Percentiles rank a stretch among this genome's conserved stretches.
Conservation (phyloP, 2,888 invertebrate species). For the Aspidiotus rigidus region DNA sequence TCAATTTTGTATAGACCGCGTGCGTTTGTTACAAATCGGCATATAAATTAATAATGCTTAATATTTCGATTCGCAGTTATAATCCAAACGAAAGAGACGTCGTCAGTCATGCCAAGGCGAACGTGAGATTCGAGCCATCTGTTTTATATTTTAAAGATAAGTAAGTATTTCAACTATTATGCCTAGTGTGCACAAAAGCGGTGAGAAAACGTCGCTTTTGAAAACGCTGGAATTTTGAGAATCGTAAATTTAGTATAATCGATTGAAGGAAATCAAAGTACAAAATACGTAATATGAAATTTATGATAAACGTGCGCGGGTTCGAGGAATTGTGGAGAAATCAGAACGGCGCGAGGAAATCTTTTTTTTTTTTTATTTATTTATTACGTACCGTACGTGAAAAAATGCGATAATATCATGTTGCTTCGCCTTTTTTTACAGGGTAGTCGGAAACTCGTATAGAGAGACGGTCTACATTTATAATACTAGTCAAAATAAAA, state of each 20-base stretch:
- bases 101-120: constrained; percentile 17
- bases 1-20: constrained; percentile 3
- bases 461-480: constrained; percentile 24
- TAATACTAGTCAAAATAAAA: constrained; percentile 31
- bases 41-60: no score
- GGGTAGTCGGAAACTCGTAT: constrained; percentile 29
- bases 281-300: no score
- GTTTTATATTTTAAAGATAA: constrained; percentile 34
- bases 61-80: constrained; percentile 9
- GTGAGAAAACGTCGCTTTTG: no score
- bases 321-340: neutral
- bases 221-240: no score
- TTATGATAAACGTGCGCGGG: no score
- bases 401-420: no score
- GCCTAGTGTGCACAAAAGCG: no score
- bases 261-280: no score
- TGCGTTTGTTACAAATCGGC: no score
- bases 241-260: no score
- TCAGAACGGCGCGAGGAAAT: neutral
- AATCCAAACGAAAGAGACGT: constrained; percentile 21
- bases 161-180: constrained; percentile 26
- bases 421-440: neutral
- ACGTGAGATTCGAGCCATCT: constrained; percentile 42
- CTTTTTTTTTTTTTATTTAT: neutral
- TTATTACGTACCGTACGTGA: neutral